phyloP scores from a whole-genome alignment of 2,113 vertebrate species.

The Gobius niger region DNA sequence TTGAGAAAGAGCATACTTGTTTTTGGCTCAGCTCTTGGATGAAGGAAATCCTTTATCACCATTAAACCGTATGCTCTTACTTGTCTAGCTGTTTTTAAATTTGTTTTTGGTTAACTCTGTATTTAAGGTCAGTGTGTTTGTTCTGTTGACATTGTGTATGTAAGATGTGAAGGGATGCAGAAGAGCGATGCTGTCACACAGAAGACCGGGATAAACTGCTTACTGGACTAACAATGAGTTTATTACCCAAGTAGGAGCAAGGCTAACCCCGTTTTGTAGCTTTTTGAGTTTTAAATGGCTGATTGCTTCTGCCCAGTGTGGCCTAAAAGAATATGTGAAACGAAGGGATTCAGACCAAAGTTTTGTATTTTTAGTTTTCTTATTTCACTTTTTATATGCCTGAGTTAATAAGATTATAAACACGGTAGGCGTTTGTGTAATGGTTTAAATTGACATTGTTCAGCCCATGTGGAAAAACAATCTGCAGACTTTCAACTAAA shows the following conservation, averaged over 20 bases:
- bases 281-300: slow-evolving; percentile 53
- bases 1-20: slow-evolving; percentile 2
- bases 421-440: slow-evolving; percentile 24
- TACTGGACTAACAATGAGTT: slow-evolving; percentile 66
- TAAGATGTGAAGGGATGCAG: slow-evolving; percentile 63
- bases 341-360: slow-evolving; percentile 81
- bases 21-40: slow-evolving; percentile 53
- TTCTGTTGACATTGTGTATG: slow-evolving; percentile 70
- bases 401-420: slow-evolving; percentile 42
- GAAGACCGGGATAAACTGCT: slow-evolving; percentile 71
- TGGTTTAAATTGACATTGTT: slow-evolving; percentile 41
- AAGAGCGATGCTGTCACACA: slow-evolving; percentile 66
- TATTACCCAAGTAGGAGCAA: slow-evolving; percentile 62
- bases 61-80: slow-evolving; percentile 67
- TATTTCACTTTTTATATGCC: slow-evolving; percentile 67
- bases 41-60: slow-evolving; percentile 73
- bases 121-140: slow-evolving; percentile 77
- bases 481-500: slow-evolving; percentile 61
- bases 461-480: slow-evolving; percentile 44
- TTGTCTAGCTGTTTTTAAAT: slow-evolving; percentile 68
- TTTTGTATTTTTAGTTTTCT: slow-evolving; percentile 77
- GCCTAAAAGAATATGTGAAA: slow-evolving; percentile 57
- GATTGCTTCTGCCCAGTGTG: slow-evolving; percentile 59
- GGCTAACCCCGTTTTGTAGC: slow-evolving; percentile 70
- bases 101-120: slow-evolving; percentile 66